A percentile compares a stretch with the other conserved stretches of the same genome.
These are phyloP conservation scores for Pachliopta kotzebuea DNA, from an alignment of 2,888 invertebrate species.

Conservation along the genomic window DNA sequence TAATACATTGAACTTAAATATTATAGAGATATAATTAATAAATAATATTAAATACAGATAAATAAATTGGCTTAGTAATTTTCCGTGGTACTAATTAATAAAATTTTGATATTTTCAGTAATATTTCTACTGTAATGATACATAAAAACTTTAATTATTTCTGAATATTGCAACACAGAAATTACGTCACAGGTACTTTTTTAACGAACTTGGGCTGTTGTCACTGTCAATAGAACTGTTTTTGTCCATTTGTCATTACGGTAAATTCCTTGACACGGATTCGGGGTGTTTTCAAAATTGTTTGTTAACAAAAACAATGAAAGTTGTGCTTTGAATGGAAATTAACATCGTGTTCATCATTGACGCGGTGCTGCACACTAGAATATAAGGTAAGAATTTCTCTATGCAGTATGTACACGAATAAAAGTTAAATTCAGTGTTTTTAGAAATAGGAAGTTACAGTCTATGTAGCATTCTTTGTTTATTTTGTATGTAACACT, in stretches of 20 bases:
- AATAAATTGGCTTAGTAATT: no score
- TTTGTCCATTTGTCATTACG: no score
- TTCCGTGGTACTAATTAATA: no score
- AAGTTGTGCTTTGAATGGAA: slow-evolving; percentile 12
- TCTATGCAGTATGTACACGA: not conserved
- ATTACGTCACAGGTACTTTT: not conserved
- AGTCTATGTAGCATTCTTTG: slow-evolving; percentile 9
- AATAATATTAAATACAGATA: no score
- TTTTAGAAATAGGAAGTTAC: not conserved
- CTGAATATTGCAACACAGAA: not conserved
- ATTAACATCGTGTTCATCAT: slow-evolving; percentile 8
- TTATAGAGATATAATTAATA: no score
- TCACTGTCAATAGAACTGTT: slow-evolving; percentile 5
- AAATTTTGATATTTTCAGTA: not conserved
- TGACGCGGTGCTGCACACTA: slow-evolving; percentile 1
- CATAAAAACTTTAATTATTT: no score
- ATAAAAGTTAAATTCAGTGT: not conserved
- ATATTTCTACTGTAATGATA: no score
- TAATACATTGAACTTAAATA: no score
- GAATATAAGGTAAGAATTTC: slow-evolving; percentile 13
- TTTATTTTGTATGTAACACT: slow-evolving; percentile 2
- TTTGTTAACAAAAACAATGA: slow-evolving; percentile 13
- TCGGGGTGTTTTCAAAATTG: slow-evolving; percentile 14
- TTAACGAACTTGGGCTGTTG: not conserved
- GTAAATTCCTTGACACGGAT: slow-evolving; percentile 24